Conservation (phyloP, 2,797 vertebrate species). For the Myotis myotis region DNA sequence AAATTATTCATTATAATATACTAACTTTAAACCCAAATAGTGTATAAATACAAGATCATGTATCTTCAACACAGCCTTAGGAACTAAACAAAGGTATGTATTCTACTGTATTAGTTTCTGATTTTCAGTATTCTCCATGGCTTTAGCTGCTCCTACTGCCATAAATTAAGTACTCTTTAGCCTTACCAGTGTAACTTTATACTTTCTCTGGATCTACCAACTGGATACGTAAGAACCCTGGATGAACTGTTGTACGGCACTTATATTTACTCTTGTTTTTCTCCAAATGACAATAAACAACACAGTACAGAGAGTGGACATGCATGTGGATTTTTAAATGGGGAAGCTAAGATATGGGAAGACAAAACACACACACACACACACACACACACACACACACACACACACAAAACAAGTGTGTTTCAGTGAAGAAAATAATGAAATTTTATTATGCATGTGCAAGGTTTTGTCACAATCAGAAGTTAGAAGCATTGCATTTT, state of each 20-base stretch:
- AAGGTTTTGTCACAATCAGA: neutral
- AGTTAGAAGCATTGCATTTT: neutral
- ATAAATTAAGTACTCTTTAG: constrained; percentile 34
- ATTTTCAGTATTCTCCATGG: constrained; percentile 49
- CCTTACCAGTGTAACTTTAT: neutral
- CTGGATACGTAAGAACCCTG: neutral
- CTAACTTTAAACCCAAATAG: constrained; percentile 72
- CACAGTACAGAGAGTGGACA: neutral
- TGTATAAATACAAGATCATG: constrained; percentile 70
- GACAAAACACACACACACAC: neutral
- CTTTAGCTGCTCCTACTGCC: neutral
- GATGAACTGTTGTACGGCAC: neutral
- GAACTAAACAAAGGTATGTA: constrained; percentile 59
- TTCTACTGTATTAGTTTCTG: constrained; percentile 56
- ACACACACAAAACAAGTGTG: too few relatives aligned
- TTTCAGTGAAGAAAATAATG: neutral
- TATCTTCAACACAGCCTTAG: constrained; percentile 69
- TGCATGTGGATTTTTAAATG: neutral
- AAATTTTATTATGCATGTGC: neutral
- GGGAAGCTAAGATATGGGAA: neutral
- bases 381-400: neutral
- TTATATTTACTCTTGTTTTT: neutral
- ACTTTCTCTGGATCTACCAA: neutral
- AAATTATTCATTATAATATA: constrained; percentile 80
- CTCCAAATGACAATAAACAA: neutral